These are phyloP conservation scores for Tenthredo notha DNA, from an alignment of 2,888 invertebrate genomes.

Conservation along the genomic window DNA sequence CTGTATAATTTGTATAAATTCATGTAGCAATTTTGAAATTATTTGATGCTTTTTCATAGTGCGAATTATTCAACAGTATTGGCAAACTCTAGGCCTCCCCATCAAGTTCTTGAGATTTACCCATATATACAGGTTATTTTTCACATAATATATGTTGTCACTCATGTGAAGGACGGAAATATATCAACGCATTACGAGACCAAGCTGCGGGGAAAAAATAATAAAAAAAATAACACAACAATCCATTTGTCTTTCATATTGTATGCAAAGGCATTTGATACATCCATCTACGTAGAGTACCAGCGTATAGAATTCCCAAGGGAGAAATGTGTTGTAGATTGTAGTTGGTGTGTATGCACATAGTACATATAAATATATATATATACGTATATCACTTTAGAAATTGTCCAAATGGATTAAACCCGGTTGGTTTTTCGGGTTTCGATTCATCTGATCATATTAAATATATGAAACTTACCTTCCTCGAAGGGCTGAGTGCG, in stretches of 20 bases:
- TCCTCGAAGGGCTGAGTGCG: conserved; percentile 75
- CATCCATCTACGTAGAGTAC: not conserved
- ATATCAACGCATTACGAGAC: not conserved
- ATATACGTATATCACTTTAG: not conserved
- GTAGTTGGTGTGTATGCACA: not conserved
- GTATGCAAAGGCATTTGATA: conserved; percentile 22
- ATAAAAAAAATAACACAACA: too few relatives aligned
- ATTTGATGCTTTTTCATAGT: too few relatives aligned
- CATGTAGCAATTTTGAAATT: too few relatives aligned
- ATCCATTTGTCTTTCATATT: conserved; percentile 28
- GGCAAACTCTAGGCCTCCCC: not conserved
- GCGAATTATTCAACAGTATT: too few relatives aligned
- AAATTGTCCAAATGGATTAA: conserved; percentile 39
- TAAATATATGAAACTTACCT: conserved; percentile 69
- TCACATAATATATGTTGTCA: not conserved
- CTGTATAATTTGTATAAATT: too few relatives aligned
- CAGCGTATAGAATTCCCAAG: conserved; percentile 19
- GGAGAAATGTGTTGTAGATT: not conserved
- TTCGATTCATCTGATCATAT: not conserved
- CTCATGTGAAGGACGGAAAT: not conserved
- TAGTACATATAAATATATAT: not conserved
- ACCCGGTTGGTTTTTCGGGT: conserved; percentile 14
- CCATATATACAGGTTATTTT: not conserved
- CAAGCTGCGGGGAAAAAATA: not conserved
- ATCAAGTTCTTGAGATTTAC: not conserved